Percentiles rank a stretch among this genome's conserved stretches.
Conservation (phyloP, 2,113 vertebrate species). For the Psettodes erumei region DNA sequence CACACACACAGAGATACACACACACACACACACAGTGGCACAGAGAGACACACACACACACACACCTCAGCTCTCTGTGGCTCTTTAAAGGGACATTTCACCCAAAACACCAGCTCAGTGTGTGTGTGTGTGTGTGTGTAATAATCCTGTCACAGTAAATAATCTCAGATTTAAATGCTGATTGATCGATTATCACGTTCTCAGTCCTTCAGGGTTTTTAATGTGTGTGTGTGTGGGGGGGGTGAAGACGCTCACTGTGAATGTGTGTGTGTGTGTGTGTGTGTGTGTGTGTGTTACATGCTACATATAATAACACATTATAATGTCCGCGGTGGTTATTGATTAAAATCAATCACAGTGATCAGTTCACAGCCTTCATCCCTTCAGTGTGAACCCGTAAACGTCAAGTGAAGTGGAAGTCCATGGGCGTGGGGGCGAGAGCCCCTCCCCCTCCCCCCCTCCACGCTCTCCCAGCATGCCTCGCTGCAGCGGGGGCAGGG, state of each 20-base stretch:
- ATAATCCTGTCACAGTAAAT: neutral
- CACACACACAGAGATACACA: neutral
- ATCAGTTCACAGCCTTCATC: too few species aligned
- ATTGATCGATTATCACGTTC: too few species aligned
- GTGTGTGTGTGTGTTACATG: too few species aligned
- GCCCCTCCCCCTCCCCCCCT: constrained; percentile 23
- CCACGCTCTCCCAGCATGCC: constrained; percentile 56
- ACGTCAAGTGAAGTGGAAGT: constrained; percentile 75
- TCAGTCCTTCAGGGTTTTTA: too few species aligned
- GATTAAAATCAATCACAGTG: too few species aligned
- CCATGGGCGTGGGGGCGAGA: constrained; percentile 68
- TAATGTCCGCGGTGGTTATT: too few species aligned
- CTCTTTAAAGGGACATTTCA: constrained; percentile 36
- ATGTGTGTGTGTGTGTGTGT: too few species aligned
- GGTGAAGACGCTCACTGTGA: too few species aligned
- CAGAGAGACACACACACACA: constrained; percentile 1
- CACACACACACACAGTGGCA: constrained; percentile 16
- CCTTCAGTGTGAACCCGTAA: too few species aligned
- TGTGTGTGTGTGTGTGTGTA: neutral
- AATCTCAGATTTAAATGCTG: too few species aligned
- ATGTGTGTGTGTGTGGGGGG: too few species aligned
- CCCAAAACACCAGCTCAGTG: neutral
- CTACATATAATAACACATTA: too few species aligned
- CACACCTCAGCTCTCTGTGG: neutral
- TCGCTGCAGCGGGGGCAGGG: constrained; percentile 24